Percentiles rank a stretch among this genome's conserved stretches.
Evolutionary conservation across 30 jellyfish, hydroid and myxozoan species (phyloP).

Genomic region (Chironex yamaguchii): DNA sequence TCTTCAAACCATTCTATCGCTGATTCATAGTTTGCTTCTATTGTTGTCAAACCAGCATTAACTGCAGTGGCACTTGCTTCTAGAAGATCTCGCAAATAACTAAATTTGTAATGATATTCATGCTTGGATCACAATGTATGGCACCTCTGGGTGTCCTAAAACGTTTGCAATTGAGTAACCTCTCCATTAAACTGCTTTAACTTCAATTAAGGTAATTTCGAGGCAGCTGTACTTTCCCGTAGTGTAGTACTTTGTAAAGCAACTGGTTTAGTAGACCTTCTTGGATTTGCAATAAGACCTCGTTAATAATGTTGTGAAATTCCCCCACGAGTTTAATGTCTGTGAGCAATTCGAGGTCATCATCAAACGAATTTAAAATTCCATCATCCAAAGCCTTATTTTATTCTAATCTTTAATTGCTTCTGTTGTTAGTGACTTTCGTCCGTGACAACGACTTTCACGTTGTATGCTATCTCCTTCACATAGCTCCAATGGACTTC

Average conservation of each 20-base stretch:
- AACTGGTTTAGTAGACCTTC: not conserved
- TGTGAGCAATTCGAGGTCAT: not conserved
- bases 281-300: not conserved
- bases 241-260: not conserved
- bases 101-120: constrained; percentile 14
- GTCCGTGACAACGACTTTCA: too few relatives aligned
- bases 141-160: constrained; percentile 43
- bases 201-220: constrained; percentile 13
- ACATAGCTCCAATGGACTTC: too few relatives aligned
- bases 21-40: constrained; percentile 31
- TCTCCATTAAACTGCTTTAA: constrained; percentile 7
- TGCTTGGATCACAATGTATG: not conserved
- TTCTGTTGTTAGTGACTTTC: too few relatives aligned
- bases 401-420: too few relatives aligned
- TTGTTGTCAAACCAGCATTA: constrained; percentile 17
- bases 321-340: not conserved
- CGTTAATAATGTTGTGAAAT: not conserved
- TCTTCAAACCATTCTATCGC: constrained; percentile 28
- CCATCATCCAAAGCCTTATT: too few relatives aligned
- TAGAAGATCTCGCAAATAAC: constrained; percentile 20
- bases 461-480: too few relatives aligned
- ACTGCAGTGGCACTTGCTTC: constrained; percentile 35
- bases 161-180: constrained; percentile 33
- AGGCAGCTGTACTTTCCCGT: not conserved
- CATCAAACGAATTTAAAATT: too few relatives aligned